phyloP scores from a whole-genome alignment of 2,888 invertebrate species.

The Apodemia mormo region DNA sequence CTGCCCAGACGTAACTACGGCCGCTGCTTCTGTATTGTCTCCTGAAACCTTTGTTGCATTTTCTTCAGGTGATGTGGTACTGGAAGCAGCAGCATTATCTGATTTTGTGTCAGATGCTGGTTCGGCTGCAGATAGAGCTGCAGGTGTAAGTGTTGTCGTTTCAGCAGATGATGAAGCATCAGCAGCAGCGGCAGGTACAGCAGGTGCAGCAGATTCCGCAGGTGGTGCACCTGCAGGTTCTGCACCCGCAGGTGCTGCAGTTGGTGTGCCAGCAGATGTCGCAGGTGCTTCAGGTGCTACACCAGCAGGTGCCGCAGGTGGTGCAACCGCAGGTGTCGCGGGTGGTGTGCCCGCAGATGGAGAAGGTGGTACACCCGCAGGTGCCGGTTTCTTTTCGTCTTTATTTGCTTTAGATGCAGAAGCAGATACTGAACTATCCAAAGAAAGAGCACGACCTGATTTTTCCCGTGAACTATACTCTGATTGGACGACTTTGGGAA shows the following conservation, averaged over 20 bases:
- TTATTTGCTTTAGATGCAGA: conserved; percentile 42
- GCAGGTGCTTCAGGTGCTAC: conserved; percentile 26
- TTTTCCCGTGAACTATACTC: conserved; percentile 43
- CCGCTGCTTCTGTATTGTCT: conserved; percentile 35
- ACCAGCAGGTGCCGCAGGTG: conserved; percentile 25
- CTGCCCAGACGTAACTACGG: conserved; percentile 37
- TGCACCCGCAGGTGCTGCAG: conserved; percentile 8
- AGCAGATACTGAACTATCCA: conserved; percentile 43
- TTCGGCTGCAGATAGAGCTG: conserved; percentile 16
- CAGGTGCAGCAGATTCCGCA: conserved; percentile 23
- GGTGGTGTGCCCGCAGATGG: conserved; percentile 26
- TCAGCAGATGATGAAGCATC: conserved; percentile 23
- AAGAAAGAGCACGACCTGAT: conserved; percentile 46
- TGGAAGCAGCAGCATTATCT: conserved; percentile 26
- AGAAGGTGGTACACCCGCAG: not conserved
- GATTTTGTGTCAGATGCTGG: not conserved
- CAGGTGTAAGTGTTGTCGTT: conserved; percentile 19
- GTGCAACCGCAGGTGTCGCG: not conserved
- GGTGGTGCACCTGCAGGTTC: conserved; percentile 23
- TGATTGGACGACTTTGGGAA: conserved; percentile 66
- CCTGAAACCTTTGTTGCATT: conserved; percentile 27
- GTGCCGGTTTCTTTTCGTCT: conserved; percentile 24
- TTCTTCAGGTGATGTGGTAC: conserved; percentile 29
- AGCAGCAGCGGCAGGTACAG: not conserved
- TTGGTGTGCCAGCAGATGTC: conserved; percentile 28